Base-by-base conservation (phyloP, 2,797 vertebrate species). In the Microchirus variegatus region DNA sequence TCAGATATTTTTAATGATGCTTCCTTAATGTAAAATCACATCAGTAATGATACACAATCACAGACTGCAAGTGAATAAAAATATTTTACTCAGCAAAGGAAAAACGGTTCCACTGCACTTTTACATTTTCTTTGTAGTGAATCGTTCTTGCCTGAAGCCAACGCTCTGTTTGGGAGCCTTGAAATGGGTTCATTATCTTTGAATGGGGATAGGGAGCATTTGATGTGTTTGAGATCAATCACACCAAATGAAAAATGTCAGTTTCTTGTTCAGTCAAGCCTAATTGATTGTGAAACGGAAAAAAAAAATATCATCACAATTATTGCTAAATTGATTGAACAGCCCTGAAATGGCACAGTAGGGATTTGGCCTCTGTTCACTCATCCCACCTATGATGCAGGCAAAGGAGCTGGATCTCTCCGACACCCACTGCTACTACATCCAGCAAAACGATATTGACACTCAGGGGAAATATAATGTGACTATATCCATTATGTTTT, bases 241-340 rank as follows among this genome's bases (percentile, higher is more conserved):
- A 31, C 7, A 6, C 31, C 31, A 31, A 31, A 31, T 31, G 60
- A 36, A 70, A 68, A 84, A 77, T 63, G 78, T 75, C 78, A 74
- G 51, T 36, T 51, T 75, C 67, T 76, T 58, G 64, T 63, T 63
- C 65, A 38, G 68, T 83, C 57, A 63, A 31, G 52, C 38, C 60
- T 80, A 84, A 80, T 83, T 83, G 53, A 75, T 70, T 73, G 51
- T 65, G 73, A 81, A 74, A n/a, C n/a, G n/a, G n/a, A 68, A 41
- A 31, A 17, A 53, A 72, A 84, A 72, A 84, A 75, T 62, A 49
- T 40, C 18, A 65, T 65, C 26, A 51, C 64, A 55, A 66, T 86
- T 82, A 80, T 41, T 8, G 1, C 45, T 14, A 42, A 54, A 73
- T 80, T 82, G 69, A 84, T 70, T 57, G 22, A 19, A 53, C 58